A percentile compares a stretch with the other conserved stretches of the same genome.
phyloP scores from a whole-genome alignment of 2,113 vertebrate genomes.

The Rafetus swinhoei region DNA sequence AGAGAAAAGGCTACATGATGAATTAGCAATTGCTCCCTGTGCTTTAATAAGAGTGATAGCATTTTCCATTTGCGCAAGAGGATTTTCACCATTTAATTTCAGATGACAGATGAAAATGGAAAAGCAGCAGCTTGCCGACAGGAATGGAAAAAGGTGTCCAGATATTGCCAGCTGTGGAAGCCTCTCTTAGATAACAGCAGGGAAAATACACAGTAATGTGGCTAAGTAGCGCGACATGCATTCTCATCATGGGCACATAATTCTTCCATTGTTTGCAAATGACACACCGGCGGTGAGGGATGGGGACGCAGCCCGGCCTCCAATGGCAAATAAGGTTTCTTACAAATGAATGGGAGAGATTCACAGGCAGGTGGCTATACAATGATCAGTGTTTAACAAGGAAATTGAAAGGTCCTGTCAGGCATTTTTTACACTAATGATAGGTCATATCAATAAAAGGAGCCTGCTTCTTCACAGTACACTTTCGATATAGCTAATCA shows the following conservation, averaged over 20 bases:
- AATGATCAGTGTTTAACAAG: neutral
- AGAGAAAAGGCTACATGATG: neutral
- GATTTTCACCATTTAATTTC: neutral
- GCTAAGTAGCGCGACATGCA: neutral
- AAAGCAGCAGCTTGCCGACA: rapidly evolving
- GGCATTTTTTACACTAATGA: rapidly evolving
- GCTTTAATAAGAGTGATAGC: neutral
- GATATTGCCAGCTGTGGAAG: rapidly evolving
- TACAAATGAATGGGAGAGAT: neutral
- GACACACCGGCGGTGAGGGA: neutral
- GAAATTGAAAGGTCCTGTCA: neutral
- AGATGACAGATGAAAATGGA: neutral
- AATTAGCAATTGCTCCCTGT: neutral
- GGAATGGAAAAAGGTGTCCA: neutral
- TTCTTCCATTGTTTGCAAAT: neutral
- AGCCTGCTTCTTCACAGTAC: neutral
- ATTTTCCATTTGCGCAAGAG: neutral
- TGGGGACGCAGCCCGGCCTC: neutral
- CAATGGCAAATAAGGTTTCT: neutral
- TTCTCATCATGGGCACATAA: neutral
- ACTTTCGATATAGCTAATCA: neutral
- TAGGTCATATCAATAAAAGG: rapidly evolving
- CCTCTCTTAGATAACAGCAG: neutral
- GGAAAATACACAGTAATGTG: neutral
- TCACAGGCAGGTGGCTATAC: neutral